phyloP scores from a whole-genome alignment of 2,888 invertebrate genomes.

The Melangyna quadrimaculata region DNA sequence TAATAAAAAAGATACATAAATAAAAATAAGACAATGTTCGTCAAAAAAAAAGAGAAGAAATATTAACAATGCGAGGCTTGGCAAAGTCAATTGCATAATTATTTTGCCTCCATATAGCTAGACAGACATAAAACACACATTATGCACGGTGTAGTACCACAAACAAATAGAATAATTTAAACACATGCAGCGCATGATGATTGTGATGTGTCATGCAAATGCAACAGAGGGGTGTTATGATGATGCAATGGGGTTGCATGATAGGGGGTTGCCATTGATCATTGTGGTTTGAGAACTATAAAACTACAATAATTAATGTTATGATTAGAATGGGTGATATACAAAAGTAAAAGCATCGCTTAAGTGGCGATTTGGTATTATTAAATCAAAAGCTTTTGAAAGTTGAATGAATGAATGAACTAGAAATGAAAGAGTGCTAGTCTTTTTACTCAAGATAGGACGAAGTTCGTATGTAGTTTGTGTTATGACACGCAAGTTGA shows the following conservation, averaged over 20 bases:
- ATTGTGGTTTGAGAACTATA: neutral
- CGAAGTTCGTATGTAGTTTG: too few species aligned
- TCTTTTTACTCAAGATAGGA: too few species aligned
- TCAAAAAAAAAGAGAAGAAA: neutral
- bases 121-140: neutral
- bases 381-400: too few species aligned
- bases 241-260: neutral
- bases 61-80: conserved; percentile 19
- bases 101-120: conserved; percentile 20
- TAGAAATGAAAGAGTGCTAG: too few species aligned
- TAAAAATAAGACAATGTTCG: neutral
- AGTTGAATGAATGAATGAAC: too few species aligned
- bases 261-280: neutral
- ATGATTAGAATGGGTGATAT: neutral
- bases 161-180: neutral
- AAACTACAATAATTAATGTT: neutral
- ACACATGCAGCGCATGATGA: conserved; percentile 47
- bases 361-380: neutral
- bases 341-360: conserved; percentile 25
- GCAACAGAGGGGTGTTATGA: conserved; percentile 18
- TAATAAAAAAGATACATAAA: conserved; percentile 16
- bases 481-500: too few species aligned
- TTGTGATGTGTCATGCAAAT: neutral
- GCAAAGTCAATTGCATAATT: conserved; percentile 60
- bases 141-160: conserved; percentile 7